Evolutionary conservation across 2,113 vertebrate species (phyloP), one percentile per base, ranked within the genome.

Genomic region (Oryzias curvinotus): DNA sequence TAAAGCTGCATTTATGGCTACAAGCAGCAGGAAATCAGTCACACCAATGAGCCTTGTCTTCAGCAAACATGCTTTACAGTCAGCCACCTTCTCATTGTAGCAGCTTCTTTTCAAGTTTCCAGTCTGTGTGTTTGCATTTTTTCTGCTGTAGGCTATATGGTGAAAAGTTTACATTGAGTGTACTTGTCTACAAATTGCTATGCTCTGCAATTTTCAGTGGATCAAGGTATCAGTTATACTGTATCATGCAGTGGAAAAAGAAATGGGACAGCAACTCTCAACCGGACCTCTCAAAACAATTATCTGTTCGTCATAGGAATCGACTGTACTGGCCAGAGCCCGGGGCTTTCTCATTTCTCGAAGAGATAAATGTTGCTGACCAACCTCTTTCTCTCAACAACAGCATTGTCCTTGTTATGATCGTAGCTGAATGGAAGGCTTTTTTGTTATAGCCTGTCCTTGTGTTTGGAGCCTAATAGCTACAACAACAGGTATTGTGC

Each of bases 311-410:
- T 80, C 73, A 68, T 60, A 65, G 65, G 58, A 73, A 67, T 65
- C 51, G 69, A 71, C 55, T 58, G 57, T 63, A 60, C 62, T 65
- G 78, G 64, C 83, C 69, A 68, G 61, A 50, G 63, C 69, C 28
- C 71, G 57, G 57, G 42, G 65, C 62, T 62, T 70, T 80, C 80
- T 83, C 64, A 70, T 86, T 73, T 74, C 71, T 71, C 58, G 78
- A 51, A 76, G 73, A 76, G 83, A 53, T 66, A 78, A 84, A 83
- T 78, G 73, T 66, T 85, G 84, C 88, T 87, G 85, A 85, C 57
- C 78, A 69, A 72, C 23, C 4, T 16, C 49, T 77, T 85, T 71
- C 61, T 57, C 49, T 60, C 63, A 64, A 48, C 55, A 61, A 43
- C 51, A 51, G 74, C 69, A 18, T 52, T 75, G 75, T 75, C 74